Evolutionary conservation across 23 tunicate species (phyloP), one percentile per base, ranked within the genome.

Genomic region (Trididemnum miniatum): DNA sequence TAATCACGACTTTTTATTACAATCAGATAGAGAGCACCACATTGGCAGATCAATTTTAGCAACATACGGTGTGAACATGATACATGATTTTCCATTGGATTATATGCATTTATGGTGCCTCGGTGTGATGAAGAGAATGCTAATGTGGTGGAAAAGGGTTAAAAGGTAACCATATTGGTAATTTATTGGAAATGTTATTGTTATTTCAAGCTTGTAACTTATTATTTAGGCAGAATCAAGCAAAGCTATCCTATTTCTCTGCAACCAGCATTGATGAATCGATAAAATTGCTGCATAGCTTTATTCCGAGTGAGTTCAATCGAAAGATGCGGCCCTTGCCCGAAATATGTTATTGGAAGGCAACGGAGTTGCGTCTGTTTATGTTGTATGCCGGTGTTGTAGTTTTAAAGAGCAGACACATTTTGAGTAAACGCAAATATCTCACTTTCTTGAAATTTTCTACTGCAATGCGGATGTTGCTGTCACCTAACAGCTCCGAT

Each of bases 31-130:
- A 32, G 59, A 57, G 2, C 90, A 86, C 34, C 90, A 86, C 35
- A 86, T 9, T n/a, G 84, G 84, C 1, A 24, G 15, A 22, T 86
- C 90, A 37, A 62, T 79, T 23, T 65, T 86, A 33, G 27, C 82
- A 0, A 51, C 26, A 26, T 39, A 40, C 35, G 77, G 65, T 51
- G 90, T 79, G 12, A 60, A 59, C 31, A 86, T 86, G 90, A 72
- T 86, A 0, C 35, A 60, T 25, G 40, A 52, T 22, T 86, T 86
- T 71, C 51, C 80, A 2, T 57, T 79, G 25, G 84, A 86, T 36
- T 86, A 86, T 33, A 86, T 86, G 90, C 90, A 86, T 38, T 26
- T 86, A 39, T n/a, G 60, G 1, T 86, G 90, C 38, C 72, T 86
- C 30, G 90, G 90, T 2, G 90, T 71, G 29, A 86, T 57, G 80